Evolutionary conservation across 2,888 invertebrate species (phyloP).

Genomic region (Drosophila meridiana): DNA sequence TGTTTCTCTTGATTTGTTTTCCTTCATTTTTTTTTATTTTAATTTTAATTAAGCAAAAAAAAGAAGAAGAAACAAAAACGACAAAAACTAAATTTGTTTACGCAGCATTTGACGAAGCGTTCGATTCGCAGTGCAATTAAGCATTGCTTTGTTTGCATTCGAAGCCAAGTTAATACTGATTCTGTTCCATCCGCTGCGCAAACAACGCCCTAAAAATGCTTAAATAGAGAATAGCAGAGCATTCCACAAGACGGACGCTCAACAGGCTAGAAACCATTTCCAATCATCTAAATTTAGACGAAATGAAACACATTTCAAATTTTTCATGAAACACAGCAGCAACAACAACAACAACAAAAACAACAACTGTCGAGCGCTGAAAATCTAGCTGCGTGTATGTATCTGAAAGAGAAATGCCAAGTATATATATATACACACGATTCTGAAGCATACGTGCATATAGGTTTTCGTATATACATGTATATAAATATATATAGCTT

Average conservation of each 20-base stretch:
- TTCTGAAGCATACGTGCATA: constrained; percentile 20
- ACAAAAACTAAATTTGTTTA: constrained; percentile 46
- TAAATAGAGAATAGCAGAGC: constrained; percentile 43
- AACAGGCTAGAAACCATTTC: constrained; percentile 60
- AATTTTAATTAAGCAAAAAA: constrained; percentile 19
- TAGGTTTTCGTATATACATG: constrained; percentile 22
- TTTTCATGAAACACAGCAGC: constrained; percentile 61
- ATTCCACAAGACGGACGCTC: constrained; percentile 42
- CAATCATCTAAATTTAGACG: constrained; percentile 79
- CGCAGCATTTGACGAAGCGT: constrained; percentile 48
- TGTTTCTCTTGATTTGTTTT: constrained; percentile 25
- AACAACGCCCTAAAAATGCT: constrained; percentile 56
- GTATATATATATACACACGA: constrained; percentile 34
- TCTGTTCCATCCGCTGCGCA: constrained; percentile 26
- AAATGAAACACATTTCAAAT: constrained; percentile 81
- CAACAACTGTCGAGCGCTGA: constrained; percentile 63
- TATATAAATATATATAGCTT: constrained; percentile 34
- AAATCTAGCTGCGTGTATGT: constrained; percentile 54
- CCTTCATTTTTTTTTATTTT: constrained; percentile 28
- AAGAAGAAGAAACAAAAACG: not conserved
- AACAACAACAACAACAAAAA: constrained; percentile 15
- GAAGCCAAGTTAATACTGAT: constrained; percentile 33
- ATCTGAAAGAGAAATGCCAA: constrained; percentile 66
- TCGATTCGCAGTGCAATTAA: constrained; percentile 51
- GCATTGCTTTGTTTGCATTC: constrained; percentile 47